Evolutionary conservation across 2,888 invertebrate species (phyloP).

Genomic region (Pomacea canaliculata): DNA sequence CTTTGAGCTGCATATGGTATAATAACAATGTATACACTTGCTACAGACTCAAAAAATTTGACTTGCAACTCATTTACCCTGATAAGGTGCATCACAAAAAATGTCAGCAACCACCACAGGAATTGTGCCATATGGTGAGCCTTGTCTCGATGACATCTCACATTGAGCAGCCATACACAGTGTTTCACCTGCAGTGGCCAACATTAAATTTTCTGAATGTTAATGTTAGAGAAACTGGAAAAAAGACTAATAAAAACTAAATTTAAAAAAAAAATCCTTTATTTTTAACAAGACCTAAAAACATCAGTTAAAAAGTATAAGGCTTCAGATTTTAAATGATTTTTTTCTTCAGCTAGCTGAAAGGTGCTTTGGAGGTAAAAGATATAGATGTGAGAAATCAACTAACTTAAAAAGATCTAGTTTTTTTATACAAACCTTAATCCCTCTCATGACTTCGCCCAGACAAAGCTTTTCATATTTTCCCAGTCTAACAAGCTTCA

Average conservation of each 20-base stretch:
- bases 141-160: conserved; percentile 30
- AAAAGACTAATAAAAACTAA: not conserved
- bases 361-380: too few relatives aligned
- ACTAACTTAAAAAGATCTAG: too few relatives aligned
- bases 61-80: conserved; percentile 29
- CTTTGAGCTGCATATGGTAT: too few relatives aligned
- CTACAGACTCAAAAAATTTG: not conserved
- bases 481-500: conserved; percentile 39
- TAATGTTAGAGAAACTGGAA: not conserved
- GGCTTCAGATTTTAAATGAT: not conserved
- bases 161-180: conserved; percentile 36
- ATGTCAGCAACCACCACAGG: conserved; percentile 41
- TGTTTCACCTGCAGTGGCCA: conserved; percentile 12
- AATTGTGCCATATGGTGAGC: conserved; percentile 40
- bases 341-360: not conserved
- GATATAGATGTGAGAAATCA: too few relatives aligned
- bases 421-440: conserved; percentile 33
- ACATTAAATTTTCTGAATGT: not conserved
- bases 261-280: not conserved
- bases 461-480: conserved; percentile 49
- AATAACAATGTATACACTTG: not conserved
- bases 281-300: too few relatives aligned
- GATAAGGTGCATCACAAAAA: conserved; percentile 36
- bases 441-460: conserved; percentile 46
- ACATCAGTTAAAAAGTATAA: too few relatives aligned